These are phyloP conservation scores for Mobula birostris DNA, from an alignment of 2,113 vertebrate species.

Conservation along the genomic window DNA sequence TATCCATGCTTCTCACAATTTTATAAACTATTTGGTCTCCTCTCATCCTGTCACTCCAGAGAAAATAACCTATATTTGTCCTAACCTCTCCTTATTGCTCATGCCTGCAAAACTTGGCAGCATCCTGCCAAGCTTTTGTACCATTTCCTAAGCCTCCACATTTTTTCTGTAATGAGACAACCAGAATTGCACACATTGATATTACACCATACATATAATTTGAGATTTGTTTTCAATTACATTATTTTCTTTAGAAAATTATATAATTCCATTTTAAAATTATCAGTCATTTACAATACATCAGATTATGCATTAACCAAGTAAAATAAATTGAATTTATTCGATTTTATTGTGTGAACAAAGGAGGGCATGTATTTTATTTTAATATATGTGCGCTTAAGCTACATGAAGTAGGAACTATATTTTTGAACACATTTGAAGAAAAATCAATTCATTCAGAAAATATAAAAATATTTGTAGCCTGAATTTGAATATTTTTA, in stretches of 20 bases:
- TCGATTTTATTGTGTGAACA: neutral
- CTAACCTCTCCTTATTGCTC: too few relatives aligned
- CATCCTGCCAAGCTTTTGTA: too few relatives aligned
- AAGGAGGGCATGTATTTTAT: neutral
- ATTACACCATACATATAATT: too few relatives aligned
- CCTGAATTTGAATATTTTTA: neutral
- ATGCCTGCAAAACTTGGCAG: too few relatives aligned
- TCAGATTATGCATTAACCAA: neutral
- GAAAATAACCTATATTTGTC: too few relatives aligned
- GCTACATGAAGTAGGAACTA: neutral
- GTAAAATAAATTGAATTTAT: conserved; percentile 18
- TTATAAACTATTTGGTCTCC: too few relatives aligned
- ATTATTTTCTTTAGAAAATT: conserved; percentile 12
- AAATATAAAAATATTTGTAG: neutral
- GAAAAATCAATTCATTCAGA: neutral
- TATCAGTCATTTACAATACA: neutral
- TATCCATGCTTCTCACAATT: too few relatives aligned
- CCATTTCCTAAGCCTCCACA: too few relatives aligned
- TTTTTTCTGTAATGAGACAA: too few relatives aligned
- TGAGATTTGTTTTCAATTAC: neutral
- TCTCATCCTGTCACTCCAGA: too few relatives aligned
- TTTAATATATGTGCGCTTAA: neutral
- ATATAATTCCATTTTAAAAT: neutral
- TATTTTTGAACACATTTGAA: neutral
- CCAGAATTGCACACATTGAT: too few relatives aligned